Base-by-base conservation (phyloP, 1,140 invertebrate species). In the Latrodectus geometricus region DNA sequence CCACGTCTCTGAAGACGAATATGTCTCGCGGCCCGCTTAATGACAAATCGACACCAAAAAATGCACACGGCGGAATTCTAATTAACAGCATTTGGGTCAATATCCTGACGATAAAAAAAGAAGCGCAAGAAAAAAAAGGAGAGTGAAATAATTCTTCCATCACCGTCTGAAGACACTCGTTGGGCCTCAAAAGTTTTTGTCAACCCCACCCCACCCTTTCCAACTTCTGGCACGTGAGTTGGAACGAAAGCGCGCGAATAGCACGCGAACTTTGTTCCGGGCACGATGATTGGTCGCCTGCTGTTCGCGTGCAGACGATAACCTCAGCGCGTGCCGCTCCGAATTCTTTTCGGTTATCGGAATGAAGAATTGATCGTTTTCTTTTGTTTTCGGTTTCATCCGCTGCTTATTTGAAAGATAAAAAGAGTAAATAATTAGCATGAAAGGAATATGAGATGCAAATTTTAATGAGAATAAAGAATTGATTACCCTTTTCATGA, bases 11-110 rank as follows among this genome's bases (percentile, higher is more conserved):
- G 54, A 0, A 11, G 11, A 61, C 17, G 54, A 61, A 61, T 61
- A 61, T 61, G 54, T 17, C 11, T 61, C 54, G 54, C 54, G 49
- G 72, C 20, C 73, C 74, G 68, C 69, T 68, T 76, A 76, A 68
- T 84, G 74, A 84, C 69, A 76, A 84, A 84, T 76, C 68, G 80
- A 76, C 82, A 76, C 72, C 54, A 76, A 84, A 81, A 84, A 69
- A 84, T 84, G 73, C 73, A 66, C 4, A 20, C 12, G 35, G 52
- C 68, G 14, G 49, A 79, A 79, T 84, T 84, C 82, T 70, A 76
- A 84, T 84, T 84, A 84, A 84, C 82, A 84, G 21, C 82, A 84
- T 84, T 76, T 84, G 54, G 82, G 82, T 84, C 82, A 84, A 84
- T 84, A 84, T 84, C 82, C 82, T 84, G 61, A 76, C 76, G 68